Base-by-base conservation (phyloP, 2,113 vertebrate genomes). In the Cephalopholis sonnerati region DNA sequence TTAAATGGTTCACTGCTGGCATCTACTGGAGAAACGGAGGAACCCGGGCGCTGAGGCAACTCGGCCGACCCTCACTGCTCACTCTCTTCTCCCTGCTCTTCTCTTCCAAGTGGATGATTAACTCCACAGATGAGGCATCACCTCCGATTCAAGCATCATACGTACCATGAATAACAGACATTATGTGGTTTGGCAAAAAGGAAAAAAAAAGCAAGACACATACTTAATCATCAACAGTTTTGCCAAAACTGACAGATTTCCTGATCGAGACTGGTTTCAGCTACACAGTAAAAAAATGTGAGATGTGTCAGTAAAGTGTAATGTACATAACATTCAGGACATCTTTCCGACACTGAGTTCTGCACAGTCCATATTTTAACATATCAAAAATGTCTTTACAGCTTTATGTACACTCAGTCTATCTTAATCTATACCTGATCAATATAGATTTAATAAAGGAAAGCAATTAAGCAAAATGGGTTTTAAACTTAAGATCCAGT, bases 1-100 rank as follows among this genome's bases (percentile, higher is more conserved):
- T 91, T 93, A 65, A 90, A 83, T 7, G 90, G 88, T 92, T 90
- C 93, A 90, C 87, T 95, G 94, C 93, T 96, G 95, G 81, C 96
- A 95, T 95, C 96, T 96, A 93, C 81, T 91, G 95, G 93, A 74
- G 55, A 18, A 11, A 46, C 2, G 0, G 41, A 36, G 79, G 67
- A 87, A 22, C 2, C 64, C 76, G 41, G 63, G 17, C 16, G 4
- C 54, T 29, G 51, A 9, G 18, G 44, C 55, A 32, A 24, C 58
- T 44, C 69, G 2, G 9, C 54, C 32, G 74, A 83, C n/a, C 66
- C 48, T 32, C 62, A 4, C 22, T 18, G 0, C 32, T 44, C 61
- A 6, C 68, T 54, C 50, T 77, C 15, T 24, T 75, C 39, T 57
- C 46, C n/a, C 27, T 16, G 17, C 36, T 64, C 20, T 29, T 1